phyloP scores from a whole-genome alignment of 2,888 invertebrate species.

The Lepidocyrtoides sp. region DNA sequence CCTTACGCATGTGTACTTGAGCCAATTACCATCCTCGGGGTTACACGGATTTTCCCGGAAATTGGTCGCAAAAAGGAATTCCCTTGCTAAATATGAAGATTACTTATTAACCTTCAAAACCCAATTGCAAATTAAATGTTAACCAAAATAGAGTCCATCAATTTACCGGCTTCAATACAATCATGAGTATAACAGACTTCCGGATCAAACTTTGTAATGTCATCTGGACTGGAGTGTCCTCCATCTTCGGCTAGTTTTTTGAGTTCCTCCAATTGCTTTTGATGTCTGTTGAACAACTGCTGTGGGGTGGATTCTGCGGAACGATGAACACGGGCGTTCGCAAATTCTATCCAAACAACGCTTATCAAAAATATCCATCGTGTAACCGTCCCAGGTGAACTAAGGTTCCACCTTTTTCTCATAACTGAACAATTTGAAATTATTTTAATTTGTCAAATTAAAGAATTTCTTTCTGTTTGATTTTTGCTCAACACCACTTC shows the following conservation, averaged over 20 bases:
- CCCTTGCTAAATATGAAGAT: slow-evolving; percentile 64
- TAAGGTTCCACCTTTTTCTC: neutral
- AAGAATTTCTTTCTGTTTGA: neutral
- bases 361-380: neutral
- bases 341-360: neutral
- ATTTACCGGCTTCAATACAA: slow-evolving; percentile 69
- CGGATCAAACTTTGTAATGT: slow-evolving; percentile 60
- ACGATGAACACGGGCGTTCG: neutral
- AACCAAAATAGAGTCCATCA: neutral
- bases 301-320: neutral
- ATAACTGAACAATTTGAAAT: slow-evolving; percentile 1
- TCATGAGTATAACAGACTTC: slow-evolving; percentile 67
- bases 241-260: slow-evolving; percentile 60
- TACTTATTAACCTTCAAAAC: no score
- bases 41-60: slow-evolving; percentile 66
- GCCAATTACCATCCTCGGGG: slow-evolving; percentile 45
- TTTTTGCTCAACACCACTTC: neutral
- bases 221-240: slow-evolving; percentile 54
- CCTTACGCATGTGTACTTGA: slow-evolving; percentile 58
- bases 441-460: neutral
- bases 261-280: slow-evolving; percentile 48
- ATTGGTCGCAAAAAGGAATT: slow-evolving; percentile 58
- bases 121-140: neutral
- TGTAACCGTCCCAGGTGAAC: neutral
- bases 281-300: slow-evolving; percentile 36